Base-by-base conservation (phyloP, 2,888 invertebrate genomes). In the Ochropleura leucogaster region DNA sequence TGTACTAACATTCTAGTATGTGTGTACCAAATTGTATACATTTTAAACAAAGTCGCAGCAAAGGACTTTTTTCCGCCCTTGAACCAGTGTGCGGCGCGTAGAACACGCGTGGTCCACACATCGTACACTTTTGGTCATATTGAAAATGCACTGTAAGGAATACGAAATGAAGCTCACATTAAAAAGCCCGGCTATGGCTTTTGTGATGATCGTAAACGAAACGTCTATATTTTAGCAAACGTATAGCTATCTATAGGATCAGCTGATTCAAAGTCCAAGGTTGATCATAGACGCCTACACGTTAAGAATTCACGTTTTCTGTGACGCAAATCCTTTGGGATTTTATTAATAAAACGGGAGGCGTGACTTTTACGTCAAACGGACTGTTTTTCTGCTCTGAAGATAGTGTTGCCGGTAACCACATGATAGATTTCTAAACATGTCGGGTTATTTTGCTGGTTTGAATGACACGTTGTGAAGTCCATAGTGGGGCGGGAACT, bases 291-390 rank as follows among this genome's bases (percentile, higher is more conserved):
- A 68, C 86, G 80, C 71, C 80, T 72, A 83, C 75, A 69, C 53
- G 51, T 77, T 68, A 67, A 81, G 73, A 80, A 70, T 68, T 83
- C 82, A 78, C 83, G 79, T 82, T 44, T 77, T 77, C 59, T 63
- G 46, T 89, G 89, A 89, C 89, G 91, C 74, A 83, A 79, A 66
- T 83, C 83, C 74, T 74, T 64, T 55, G 70, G 71, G 79, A 80
- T 86, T 85, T 83, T 84, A 87, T 81, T 81, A 85, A 86, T 84
- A 87, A 71, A 80, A 68, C 55, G 55, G 82, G 85, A 84, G 91
- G 90, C 87, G 91, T 84, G 91, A 62, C 85, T 77, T 63, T 70
- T 75, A 83, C 90, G 88, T 89, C 87, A 88, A 76, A 59, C 44
- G 63, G 40, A 20, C 65, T 71, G 67, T 76, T 82, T 76, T 77